phyloP scores from a whole-genome alignment of 92 coral and sea anemone species.

The Heteractis magnifica region DNA sequence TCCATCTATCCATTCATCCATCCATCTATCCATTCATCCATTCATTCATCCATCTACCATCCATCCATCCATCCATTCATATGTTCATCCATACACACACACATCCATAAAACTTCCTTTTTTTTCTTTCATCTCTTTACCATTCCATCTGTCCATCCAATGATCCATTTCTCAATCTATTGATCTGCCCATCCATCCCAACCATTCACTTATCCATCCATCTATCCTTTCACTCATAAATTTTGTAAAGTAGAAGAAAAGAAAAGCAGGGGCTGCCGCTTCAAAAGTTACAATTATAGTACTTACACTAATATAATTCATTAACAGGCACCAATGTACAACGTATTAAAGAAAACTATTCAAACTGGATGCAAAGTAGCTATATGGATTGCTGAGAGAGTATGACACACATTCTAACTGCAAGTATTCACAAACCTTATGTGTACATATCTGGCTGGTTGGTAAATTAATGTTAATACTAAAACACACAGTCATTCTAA shows the following conservation, averaged over 20 bases:
- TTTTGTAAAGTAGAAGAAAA: too few relatives aligned
- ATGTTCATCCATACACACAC: too few relatives aligned
- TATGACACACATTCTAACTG: conserved; percentile 22
- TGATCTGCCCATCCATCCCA: not conserved
- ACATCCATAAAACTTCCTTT: too few relatives aligned
- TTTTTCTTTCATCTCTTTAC: too few relatives aligned
- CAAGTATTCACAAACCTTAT: not conserved
- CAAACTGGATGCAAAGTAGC: conserved; percentile 93
- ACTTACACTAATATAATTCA: not conserved
- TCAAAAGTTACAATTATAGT: too few relatives aligned
- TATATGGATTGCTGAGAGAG: conserved; percentile 91
- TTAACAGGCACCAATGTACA: conserved; percentile 88
- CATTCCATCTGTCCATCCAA: not conserved
- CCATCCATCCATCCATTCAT: too few relatives aligned
- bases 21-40: too few relatives aligned
- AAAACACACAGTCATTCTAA: not conserved
- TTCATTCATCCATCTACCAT: too few relatives aligned
- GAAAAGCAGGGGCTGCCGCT: not conserved
- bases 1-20: too few relatives aligned
- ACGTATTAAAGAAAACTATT: conserved; percentile 67
- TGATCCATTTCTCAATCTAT: not conserved
- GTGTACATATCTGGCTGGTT: conserved; percentile 2
- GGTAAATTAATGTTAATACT: not conserved
- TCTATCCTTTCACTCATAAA: not conserved
- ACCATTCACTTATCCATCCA: not conserved